Evolutionary conservation across 2,888 invertebrate genomes (phyloP), one percentile per base, ranked within the genome.

Genomic region (Drosophila acutilabella): DNA sequence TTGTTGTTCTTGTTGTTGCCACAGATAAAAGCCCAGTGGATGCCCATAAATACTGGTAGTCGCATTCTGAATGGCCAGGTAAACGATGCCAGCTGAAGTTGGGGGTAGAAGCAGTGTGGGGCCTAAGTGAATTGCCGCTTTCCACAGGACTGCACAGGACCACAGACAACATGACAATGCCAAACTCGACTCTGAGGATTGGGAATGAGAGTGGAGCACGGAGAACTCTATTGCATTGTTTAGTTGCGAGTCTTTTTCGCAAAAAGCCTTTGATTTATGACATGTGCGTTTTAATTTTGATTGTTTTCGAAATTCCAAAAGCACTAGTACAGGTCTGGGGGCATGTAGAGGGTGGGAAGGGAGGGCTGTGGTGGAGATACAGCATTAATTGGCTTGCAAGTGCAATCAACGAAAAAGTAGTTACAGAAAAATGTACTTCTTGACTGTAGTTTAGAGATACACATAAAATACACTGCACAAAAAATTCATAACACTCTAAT

Each of bases 21-120:
- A 52, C 45, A 88, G 82, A 83, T 83, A 83, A 83, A 83, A 83
- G 82, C 82, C 86, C 76, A 68, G 78, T 74, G 81, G 71, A 67
- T 54, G 66, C 53, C 83, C 82, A 88, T 83, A 83, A 83, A 83
- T 88, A 88, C 82, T 88, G 88, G 81, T 82, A 85, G 88, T 71
- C 71, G 71, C 71, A 74, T 69, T 62, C 77, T 88, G 82, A 81
- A 85, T 74, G 64, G 71, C 67, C 66, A 56, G 80, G 80, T 82
- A 82, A 82, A 88, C 88, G 86, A 74, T 80, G 86, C 86, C 74
- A 85, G 68, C 54, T 59, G 57, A 56, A 57, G 65, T 45, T 53
- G 45, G 52, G 0, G 4, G 36, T 7, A 36, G 23, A 45, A 13
- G 8, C 7, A 23, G 45, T 51, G 26, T 52, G 56, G 64, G 62